These are phyloP conservation scores for Nymphalis urticae DNA, from an alignment of 2,888 invertebrate species.

Conservation along the genomic window DNA sequence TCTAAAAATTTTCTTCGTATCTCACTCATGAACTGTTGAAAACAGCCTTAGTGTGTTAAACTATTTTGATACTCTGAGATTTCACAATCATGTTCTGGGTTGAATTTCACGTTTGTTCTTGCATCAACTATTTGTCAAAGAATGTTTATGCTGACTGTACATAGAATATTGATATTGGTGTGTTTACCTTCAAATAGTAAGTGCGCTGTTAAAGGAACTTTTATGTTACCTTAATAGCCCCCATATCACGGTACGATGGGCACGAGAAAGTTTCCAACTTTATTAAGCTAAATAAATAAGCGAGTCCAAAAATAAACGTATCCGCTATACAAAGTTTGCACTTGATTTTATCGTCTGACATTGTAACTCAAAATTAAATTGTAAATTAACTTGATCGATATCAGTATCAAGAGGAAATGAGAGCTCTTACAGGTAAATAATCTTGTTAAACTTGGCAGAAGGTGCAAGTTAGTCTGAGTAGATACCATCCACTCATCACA, in stretches of 20 bases:
- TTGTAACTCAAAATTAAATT: no score
- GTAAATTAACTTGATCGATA: no score
- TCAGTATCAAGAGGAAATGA: no score
- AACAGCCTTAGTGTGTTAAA: no score
- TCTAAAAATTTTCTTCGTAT: no score
- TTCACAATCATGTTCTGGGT: neutral
- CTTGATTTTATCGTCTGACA: neutral
- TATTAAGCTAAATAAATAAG: slow-evolving; percentile 25
- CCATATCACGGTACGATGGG: slow-evolving; percentile 16
- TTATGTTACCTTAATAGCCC: slow-evolving; percentile 12
- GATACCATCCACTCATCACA: no score
- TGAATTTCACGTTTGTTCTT: neutral
- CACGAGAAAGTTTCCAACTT: slow-evolving; percentile 14
- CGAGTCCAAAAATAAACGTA: slow-evolving; percentile 1
- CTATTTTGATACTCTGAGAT: no score
- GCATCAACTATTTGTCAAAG: neutral
- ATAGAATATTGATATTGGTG: slow-evolving; percentile 4
- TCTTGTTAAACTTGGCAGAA: no score
- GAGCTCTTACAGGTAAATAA: no score
- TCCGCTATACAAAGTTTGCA: neutral
- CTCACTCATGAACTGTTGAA: no score
- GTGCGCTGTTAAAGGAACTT: slow-evolving; percentile 19
- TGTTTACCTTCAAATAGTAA: slow-evolving; percentile 20
- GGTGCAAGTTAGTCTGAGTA: no score
- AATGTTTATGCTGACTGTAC: neutral